Evolutionary conservation across 2,797 vertebrate species (phyloP), one percentile per base, ranked within the genome.

Genomic region (Micrastur ruficollis): DNA sequence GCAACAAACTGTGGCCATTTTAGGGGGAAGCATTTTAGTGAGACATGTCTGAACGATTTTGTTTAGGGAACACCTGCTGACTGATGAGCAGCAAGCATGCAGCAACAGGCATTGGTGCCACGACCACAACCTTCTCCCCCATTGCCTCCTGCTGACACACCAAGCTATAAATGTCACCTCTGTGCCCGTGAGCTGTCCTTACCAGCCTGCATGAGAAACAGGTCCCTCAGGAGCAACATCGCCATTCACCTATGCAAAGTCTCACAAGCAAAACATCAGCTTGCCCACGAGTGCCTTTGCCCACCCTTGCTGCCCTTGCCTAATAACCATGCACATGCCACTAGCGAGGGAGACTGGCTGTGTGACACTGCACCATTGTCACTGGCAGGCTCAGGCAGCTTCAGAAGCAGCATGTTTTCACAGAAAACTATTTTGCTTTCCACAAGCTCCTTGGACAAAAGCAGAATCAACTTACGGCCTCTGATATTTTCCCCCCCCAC

Each of bases 391-490:
- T 87, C 56, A 49, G 44, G 12, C 13, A 22, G 59, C 52, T 82
- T 93, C 15, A 15, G 75, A 86, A 86, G 18, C 56, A 83, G 40
- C 0, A 0, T 62, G 23, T 62, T 95, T 67, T 83, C 81, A 90
- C 72, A 83, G 79, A 50, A 93, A 91, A 93, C 53, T 72, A 38
- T 74, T 96, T 86, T 91, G 52, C 81, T 92, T 92, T 91, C 34
- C 61, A 91, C 49, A 72, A 76, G 9, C 91, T 78, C 74, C 67
- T 56, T 29, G 72, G 86, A 83, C 75, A 86, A 90, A 96, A 96
- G 74, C 47, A 92, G 91, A 78, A 93, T 40, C 47, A 74, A 81
- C 46, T 96, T 90, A 74, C 4, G 53, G 75, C 85, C 87, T 93
- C 46, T 2, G 7, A 9, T 71, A 88, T 78, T 61, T 32, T 78